These are phyloP conservation scores for Elgaria multicarinata DNA, from an alignment of 2,113 vertebrate genomes.

Conservation along the genomic window DNA sequence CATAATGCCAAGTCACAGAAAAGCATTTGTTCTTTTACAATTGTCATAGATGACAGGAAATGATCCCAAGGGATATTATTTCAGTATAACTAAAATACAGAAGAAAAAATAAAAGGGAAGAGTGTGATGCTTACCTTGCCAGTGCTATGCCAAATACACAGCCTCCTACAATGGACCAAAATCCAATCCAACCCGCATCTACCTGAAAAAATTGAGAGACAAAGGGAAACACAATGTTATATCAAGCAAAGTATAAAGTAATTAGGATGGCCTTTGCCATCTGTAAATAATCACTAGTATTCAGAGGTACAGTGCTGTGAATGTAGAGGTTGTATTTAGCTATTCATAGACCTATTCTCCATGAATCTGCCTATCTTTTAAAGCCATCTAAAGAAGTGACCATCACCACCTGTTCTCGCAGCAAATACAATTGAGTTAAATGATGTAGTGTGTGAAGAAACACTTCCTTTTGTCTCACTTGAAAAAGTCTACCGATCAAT, in stretches of 20 bases:
- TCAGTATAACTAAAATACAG: conserved; percentile 37
- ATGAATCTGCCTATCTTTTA: neutral
- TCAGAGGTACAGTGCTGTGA: neutral
- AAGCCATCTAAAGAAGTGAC: neutral
- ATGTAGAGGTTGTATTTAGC: neutral
- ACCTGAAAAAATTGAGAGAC: conserved; percentile 79
- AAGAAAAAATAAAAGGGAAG: conserved; percentile 31
- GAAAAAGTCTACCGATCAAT: neutral
- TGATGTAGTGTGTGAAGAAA: too few relatives aligned
- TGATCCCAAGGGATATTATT: conserved; percentile 16
- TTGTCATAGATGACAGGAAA: conserved; percentile 37
- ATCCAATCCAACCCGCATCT: conserved; percentile 97
- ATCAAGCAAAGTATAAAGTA: conserved; percentile 33
- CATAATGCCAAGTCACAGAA: conserved; percentile 12
- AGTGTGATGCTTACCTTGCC: conserved; percentile 85
- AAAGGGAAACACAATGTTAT: conserved; percentile 35
- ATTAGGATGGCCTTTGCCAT: neutral
- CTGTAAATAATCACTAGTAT: neutral
- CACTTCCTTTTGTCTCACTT: neutral
- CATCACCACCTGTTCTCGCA: neutral
- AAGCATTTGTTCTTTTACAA: conserved; percentile 24
- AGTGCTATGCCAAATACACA: conserved; percentile 95
- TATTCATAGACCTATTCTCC: neutral
- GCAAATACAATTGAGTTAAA: neutral
- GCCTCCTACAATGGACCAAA: conserved; percentile 95